Conservation (phyloP, 2,113 vertebrate genomes). For the Sminthopsis crassicaudata region DNA sequence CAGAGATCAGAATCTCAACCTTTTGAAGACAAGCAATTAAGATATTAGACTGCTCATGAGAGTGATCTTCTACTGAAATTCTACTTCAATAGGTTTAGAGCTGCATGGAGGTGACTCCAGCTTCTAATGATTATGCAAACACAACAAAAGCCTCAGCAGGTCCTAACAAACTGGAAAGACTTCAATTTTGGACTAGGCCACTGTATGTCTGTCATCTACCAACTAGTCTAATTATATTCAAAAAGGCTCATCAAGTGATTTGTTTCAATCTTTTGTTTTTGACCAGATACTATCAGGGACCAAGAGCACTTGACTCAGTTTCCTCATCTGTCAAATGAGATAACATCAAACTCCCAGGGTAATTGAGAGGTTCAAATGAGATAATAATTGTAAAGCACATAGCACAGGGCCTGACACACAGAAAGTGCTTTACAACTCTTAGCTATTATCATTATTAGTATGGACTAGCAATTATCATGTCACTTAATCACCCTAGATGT, state of each 20-base stretch:
- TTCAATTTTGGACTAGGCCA: background rate
- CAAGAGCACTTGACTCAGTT: background rate
- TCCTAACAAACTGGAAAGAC: background rate
- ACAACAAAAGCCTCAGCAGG: background rate
- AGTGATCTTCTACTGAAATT: background rate
- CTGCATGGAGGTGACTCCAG: background rate
- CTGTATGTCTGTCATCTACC: background rate
- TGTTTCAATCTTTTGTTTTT: background rate
- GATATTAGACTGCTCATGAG: background rate
- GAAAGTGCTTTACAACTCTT: background rate
- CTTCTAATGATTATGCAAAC: background rate
- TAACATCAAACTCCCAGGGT: background rate
- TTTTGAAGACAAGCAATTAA: background rate
- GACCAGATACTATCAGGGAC: background rate
- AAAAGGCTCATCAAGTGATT: background rate
- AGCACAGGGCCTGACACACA: background rate
- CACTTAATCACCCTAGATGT: background rate
- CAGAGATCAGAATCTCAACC: constrained; percentile 6
- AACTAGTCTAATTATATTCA: background rate
- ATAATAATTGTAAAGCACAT: background rate
- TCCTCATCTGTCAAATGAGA: background rate
- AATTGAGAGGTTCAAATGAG: background rate
- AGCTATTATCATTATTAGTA: background rate
- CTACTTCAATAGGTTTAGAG: background rate
- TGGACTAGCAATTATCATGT: background rate